These are phyloP conservation scores for Pelochelys cantorii DNA, from an alignment of 2,797 vertebrate genomes.

Conservation along the genomic window DNA sequence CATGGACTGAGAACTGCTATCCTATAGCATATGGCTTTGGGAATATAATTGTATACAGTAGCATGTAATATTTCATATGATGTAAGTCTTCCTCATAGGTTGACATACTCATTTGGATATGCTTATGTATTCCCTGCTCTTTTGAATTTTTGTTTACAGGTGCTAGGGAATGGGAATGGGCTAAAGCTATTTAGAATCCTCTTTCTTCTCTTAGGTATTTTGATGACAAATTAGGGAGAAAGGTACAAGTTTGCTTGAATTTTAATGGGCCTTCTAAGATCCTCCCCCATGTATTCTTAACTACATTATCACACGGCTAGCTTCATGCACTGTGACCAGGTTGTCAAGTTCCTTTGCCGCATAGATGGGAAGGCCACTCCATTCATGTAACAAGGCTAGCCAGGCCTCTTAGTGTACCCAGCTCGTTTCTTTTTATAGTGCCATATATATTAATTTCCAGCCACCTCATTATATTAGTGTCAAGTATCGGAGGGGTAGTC, in stretches of 20 bases:
- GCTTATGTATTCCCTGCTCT: not conserved
- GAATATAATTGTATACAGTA: not conserved
- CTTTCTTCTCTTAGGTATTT: not conserved
- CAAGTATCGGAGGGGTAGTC: too few relatives aligned
- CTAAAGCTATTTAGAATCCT: not conserved
- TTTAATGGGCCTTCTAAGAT: not conserved
- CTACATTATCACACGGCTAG: not conserved
- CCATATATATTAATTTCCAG: not conserved
- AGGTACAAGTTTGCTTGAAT: rapidly evolving
- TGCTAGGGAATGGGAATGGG: not conserved
- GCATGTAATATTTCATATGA: not conserved
- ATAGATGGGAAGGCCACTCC: rapidly evolving
- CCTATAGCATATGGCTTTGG: not conserved
- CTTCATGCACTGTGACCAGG: not conserved
- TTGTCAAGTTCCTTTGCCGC: not conserved
- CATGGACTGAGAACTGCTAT: not conserved
- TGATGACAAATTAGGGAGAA: not conserved
- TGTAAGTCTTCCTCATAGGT: not conserved
- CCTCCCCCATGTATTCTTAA: rapidly evolving
- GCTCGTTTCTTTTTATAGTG: not conserved
- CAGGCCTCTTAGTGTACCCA: not conserved
- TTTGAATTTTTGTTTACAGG: not conserved
- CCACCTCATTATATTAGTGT: not conserved
- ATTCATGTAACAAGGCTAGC: rapidly evolving
- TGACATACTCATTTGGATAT: rapidly evolving